Conservation (phyloP, 2,113 vertebrate genomes). For the Mormyrus lacerda region DNA sequence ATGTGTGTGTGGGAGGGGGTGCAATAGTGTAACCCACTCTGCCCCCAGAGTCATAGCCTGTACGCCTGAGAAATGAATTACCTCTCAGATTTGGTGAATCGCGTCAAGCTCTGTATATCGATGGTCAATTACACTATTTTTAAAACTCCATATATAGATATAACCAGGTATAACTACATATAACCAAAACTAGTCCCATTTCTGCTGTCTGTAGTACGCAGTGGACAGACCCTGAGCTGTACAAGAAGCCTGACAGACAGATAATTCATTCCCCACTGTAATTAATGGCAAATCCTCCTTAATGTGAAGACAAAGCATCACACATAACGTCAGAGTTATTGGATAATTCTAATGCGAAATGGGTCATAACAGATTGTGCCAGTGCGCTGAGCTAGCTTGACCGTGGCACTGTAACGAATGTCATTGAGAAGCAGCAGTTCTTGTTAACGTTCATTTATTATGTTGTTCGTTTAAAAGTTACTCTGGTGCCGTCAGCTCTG, state of each 20-base stretch:
- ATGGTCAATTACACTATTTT: neutral
- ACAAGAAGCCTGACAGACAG: neutral
- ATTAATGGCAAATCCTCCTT: conserved; percentile 9
- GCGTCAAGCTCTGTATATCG: neutral
- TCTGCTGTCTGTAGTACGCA: neutral
- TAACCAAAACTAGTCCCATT: neutral
- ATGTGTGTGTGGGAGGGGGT: too few relatives aligned
- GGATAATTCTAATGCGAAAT: conserved; percentile 35
- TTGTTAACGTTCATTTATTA: conserved; percentile 15
- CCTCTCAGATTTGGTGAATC: neutral
- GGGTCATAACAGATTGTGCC: neutral
- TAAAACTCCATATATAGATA: neutral
- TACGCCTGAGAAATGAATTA: neutral
- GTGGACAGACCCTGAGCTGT: neutral
- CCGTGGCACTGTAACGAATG: conserved; percentile 6
- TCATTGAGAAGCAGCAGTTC: conserved; percentile 4
- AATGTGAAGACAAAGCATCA: conserved; percentile 29
- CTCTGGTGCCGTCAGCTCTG: conserved; percentile 21
- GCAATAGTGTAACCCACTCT: neutral
- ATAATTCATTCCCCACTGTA: neutral
- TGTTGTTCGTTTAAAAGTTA: conserved; percentile 18
- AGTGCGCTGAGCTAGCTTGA: neutral
- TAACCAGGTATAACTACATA: neutral
- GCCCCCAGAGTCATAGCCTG: neutral
- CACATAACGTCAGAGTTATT: conserved; percentile 34